Conservation (phyloP, 1,140 invertebrate species). For the Euwallacea fornicatus region DNA sequence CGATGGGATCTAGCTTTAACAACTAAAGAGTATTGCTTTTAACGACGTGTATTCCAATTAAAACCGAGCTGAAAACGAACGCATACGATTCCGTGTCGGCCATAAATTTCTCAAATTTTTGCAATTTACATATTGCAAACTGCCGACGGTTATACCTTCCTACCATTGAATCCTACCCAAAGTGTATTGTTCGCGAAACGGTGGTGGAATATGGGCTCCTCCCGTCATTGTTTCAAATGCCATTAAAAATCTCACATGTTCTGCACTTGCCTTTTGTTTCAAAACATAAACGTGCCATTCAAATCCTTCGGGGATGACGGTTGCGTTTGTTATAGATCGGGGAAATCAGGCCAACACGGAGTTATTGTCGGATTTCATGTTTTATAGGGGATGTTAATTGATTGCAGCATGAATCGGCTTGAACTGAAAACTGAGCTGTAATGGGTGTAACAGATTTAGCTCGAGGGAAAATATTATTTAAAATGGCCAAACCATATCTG, state of each 20-base stretch:
- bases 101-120: constrained; percentile 30
- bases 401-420: too few relatives aligned
- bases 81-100: constrained; percentile 24
- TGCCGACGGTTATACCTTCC: constrained; percentile 22
- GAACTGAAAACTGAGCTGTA: too few relatives aligned
- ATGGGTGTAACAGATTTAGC: too few relatives aligned
- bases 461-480: too few relatives aligned
- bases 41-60: constrained; percentile 27
- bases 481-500: too few relatives aligned
- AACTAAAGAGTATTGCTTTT: constrained; percentile 9
- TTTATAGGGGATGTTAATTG: too few relatives aligned
- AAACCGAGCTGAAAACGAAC: constrained; percentile 5
- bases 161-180: constrained; percentile 20
- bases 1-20: too few relatives aligned
- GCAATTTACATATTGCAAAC: constrained; percentile 29
- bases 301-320: constrained; percentile 13
- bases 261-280: constrained; percentile 20
- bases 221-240: constrained; percentile 34
- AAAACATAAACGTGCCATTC: constrained; percentile 18
- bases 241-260: constrained; percentile 33
- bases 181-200: constrained; percentile 27
- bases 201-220: constrained; percentile 32
- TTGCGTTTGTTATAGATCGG: background rate
- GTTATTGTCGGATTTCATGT: too few relatives aligned
- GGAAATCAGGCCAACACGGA: too few relatives aligned